A percentile compares a stretch with the other conserved stretches of the same genome.
phyloP scores from a whole-genome alignment of 2,888 invertebrate genomes.

The Prionchulus punctatus region DNA sequence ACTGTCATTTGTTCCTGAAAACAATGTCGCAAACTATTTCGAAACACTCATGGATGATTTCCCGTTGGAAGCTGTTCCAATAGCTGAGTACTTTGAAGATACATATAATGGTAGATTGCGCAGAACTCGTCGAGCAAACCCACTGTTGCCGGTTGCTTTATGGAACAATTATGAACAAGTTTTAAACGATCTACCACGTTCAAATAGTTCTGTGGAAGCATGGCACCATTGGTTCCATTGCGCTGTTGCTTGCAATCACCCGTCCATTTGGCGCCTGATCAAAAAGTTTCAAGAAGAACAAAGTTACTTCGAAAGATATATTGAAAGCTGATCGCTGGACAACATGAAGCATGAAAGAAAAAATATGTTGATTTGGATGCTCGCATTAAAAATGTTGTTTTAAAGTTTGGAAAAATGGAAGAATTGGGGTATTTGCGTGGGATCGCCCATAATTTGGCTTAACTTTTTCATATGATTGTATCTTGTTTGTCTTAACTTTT shows the following conservation, averaged over 20 bases:
- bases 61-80: neutral
- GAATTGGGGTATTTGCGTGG: neutral
- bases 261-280: neutral
- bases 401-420: neutral
- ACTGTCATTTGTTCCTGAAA: neutral
- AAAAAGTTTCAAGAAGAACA: neutral
- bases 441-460: neutral
- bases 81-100: neutral
- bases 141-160: neutral
- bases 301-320: neutral
- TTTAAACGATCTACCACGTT: neutral
- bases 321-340: neutral
- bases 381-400: neutral
- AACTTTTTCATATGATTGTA: no score
- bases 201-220: constrained; percentile 1
- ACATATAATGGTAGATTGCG: neutral
- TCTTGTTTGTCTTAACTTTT: no score
- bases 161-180: neutral
- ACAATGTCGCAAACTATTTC: neutral
- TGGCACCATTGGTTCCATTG: constrained; percentile 1
- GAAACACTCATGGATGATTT: neutral
- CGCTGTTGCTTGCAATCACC: neutral
- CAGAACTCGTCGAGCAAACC: neutral
- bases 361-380: neutral
- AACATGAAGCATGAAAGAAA: neutral